Conservation (phyloP, 2,113 vertebrate species). For the Sinocyclocheilus maitianheensis region DNA sequence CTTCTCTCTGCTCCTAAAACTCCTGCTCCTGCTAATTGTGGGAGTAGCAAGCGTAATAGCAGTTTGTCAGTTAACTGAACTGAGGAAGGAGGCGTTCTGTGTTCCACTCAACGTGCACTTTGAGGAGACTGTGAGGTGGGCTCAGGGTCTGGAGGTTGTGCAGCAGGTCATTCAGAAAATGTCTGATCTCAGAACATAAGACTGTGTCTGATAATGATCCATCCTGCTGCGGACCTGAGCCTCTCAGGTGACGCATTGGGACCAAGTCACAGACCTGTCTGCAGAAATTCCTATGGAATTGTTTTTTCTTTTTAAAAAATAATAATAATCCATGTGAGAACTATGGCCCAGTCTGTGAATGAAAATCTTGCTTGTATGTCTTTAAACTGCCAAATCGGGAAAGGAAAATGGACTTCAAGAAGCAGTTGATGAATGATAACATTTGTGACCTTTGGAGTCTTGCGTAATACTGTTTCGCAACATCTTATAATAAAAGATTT, state of each 20-base stretch:
- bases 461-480: constrained; percentile 30
- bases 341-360: constrained; percentile 18
- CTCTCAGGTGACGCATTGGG: constrained; percentile 47
- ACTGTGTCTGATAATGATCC: constrained; percentile 2
- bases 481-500: constrained; percentile 42
- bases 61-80: constrained; percentile 80
- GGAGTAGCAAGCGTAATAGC: constrained; percentile 70
- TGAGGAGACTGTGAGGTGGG: constrained; percentile 78
- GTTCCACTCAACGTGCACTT: constrained; percentile 77
- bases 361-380: constrained; percentile 7
- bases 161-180: constrained; percentile 82
- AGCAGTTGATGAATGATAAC: constrained; percentile 33
- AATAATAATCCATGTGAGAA: constrained; percentile 20
- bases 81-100: constrained; percentile 80
- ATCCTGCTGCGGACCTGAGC: constrained; percentile 45
- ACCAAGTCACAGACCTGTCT: constrained; percentile 54
- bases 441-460: constrained; percentile 34
- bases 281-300: constrained; percentile 94
- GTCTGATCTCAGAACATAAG: constrained; percentile 62
- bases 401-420: constrained; percentile 5
- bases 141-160: constrained; percentile 80
- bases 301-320: constrained; percentile 59
- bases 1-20: constrained; percentile 76
- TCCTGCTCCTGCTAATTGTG: constrained; percentile 76
- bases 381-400: constrained; percentile 37